Conservation (phyloP, 2,113 vertebrate species). For the Plecturocebus donacophilus region DNA sequence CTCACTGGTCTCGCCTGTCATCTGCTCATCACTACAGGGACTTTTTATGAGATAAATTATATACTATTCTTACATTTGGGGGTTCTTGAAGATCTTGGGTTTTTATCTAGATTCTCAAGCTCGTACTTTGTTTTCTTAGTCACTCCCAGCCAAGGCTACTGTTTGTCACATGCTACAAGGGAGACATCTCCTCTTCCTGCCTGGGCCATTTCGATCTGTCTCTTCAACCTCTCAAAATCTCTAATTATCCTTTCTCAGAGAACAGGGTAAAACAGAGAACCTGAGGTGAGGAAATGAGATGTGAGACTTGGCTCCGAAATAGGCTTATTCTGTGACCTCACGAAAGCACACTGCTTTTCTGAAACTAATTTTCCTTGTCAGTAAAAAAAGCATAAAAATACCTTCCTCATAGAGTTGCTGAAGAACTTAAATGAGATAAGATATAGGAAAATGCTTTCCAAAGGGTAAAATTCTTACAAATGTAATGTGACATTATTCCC, state of each 20-base stretch:
- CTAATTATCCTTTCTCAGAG: not conserved
- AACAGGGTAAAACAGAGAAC: not conserved
- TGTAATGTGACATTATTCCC: not conserved
- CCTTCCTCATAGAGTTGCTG: not conserved
- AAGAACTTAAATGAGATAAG: not conserved
- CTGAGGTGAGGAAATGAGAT: not conserved
- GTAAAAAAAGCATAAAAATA: not conserved
- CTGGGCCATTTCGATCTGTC: not conserved
- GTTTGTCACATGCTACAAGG: not conserved
- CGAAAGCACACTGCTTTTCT: not conserved
- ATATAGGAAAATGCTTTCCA: not conserved
- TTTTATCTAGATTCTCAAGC: conserved; percentile 3
- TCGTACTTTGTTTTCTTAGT: not conserved
- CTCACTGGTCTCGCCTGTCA: not conserved
- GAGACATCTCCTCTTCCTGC: not conserved
- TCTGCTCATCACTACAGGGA: not conserved
- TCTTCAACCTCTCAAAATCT: not conserved
- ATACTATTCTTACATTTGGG: not conserved
- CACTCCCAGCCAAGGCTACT: not conserved
- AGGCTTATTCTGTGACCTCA: not conserved
- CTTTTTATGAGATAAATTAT: not conserved
- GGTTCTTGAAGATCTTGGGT: not conserved
- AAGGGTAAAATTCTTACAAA: not conserved
- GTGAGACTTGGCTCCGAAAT: not conserved
- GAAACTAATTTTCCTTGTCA: not conserved